Conservation (phyloP, 2,888 invertebrate species). For the Apeira syringaria region DNA sequence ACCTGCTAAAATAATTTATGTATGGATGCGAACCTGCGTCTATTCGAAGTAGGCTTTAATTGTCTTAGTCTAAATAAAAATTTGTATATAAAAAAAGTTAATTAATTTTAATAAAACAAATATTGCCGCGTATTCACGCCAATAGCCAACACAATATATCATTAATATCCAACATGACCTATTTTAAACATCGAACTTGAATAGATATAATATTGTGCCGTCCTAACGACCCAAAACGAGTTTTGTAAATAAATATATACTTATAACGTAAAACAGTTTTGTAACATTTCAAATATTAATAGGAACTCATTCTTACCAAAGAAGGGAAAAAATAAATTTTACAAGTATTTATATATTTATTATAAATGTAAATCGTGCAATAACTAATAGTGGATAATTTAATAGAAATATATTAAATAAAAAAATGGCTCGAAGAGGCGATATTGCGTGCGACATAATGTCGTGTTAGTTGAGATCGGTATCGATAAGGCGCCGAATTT, state of each 20-base stretch:
- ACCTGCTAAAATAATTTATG: constrained; percentile 77
- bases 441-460: constrained; percentile 41
- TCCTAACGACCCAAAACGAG: constrained; percentile 81
- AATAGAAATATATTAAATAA: constrained; percentile 77
- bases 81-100: constrained; percentile 76
- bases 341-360: constrained; percentile 84
- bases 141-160: constrained; percentile 40
- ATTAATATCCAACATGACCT: constrained; percentile 68
- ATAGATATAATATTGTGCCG: constrained; percentile 82
- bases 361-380: constrained; percentile 84
- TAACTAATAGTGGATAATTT: constrained; percentile 82
- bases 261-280: constrained; percentile 77
- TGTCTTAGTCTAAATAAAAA: constrained; percentile 81
- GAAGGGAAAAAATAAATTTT: constrained; percentile 78
- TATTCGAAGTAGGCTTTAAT: constrained; percentile 82
- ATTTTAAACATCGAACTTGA: constrained; percentile 80
- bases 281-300: constrained; percentile 82
- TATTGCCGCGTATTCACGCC: constrained; percentile 61
- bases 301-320: constrained; percentile 81
- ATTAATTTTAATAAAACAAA: constrained; percentile 55
- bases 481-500: constrained; percentile 40
- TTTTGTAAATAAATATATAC: constrained; percentile 81
- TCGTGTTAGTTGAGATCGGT: constrained; percentile 37
- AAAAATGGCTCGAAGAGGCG: constrained; percentile 74
- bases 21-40: constrained; percentile 82